Evolutionary conservation across 1,140 invertebrate species (phyloP), one percentile per base, ranked within the genome.

Genomic region (Nymphalis io): DNA sequence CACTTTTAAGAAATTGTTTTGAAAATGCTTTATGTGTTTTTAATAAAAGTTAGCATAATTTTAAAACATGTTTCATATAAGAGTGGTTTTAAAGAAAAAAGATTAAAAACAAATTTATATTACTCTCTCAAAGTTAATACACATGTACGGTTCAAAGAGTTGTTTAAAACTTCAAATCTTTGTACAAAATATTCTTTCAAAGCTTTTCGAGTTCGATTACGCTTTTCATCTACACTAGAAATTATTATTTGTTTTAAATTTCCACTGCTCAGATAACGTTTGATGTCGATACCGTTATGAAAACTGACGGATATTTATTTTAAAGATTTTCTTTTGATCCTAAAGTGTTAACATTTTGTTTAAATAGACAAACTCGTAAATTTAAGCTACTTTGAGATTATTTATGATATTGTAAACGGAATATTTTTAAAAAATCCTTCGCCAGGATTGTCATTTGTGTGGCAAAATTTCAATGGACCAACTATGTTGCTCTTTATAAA

Each of bases 151-250:
- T 18, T 62, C 46, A 53, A 53, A 62, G 60, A 0, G 46, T 51
- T 18, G 44, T 62, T 51, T 21, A 55, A 27, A 53, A 62, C 27
- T 51, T 46, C 38, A 23, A 60, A 20, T n/a, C 20, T 51, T 53
- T 46, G 42, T 39, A 63, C 20, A 13, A 63, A 27, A 51, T 33
- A 8, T 53, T 53, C 44, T 63, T 63, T 63, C 23, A 63, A 63
- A 63, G 60, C 46, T 38, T 63, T 55, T 51, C 42, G 20, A 33
- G 23, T 63, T 51, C 60, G 27, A 39, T 63, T 21, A 20, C 0
- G 20, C 16, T 39, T 63, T 62, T 23, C 48, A 23, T 48, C 20
- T 51, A 33, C 2, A 15, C 42, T n/a, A 12, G 38, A n/a, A 48
- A 48, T 33, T 62, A 48, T 48, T 33, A 48, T 61, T 62, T 23